Base-by-base conservation (phyloP, 2,113 vertebrate species). In the Emydura subglobosa region DNA sequence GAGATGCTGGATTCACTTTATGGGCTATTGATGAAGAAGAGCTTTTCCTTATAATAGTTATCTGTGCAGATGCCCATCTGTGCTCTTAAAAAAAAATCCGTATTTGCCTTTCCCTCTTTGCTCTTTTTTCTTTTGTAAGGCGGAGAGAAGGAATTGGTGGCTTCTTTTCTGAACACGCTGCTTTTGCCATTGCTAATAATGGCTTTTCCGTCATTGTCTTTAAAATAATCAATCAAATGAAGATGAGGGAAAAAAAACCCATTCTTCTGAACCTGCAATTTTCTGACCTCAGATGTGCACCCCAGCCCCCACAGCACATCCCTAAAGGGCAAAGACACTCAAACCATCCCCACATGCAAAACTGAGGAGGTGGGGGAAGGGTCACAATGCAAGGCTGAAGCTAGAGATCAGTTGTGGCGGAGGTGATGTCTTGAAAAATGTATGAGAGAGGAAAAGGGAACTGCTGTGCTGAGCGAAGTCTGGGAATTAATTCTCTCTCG, bases 391-490 rank as follows among this genome's bases (percentile, higher is more conserved):
- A 22, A 54, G 17, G 47, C n/a, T 12, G 57, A 34, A 31, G 79
- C 72, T 81, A 83, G 83, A 54, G 59, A 24, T 93, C 84, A 16
- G 19, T 65, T 86, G 83, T 61, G 79, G 49, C 17, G 44, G 39
- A 85, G 85, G 83, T 44, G 79, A 42, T 13, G 11, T 81, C 87
- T 82, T 59, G 57, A 92, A 95, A 87, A 44, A 39, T 42, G 47
- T 74, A 49, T 51, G 59, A 55, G 74, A 76, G 42, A 27, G 53
- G 29, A 16, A 68, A n/a, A 55, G 84, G 85, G 17, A 47, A 55
- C 49, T 17, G 2, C 7, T 54, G 55, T 25, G 34, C 44, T 81
- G n/a, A 39, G 42, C 19, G 17, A 49, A 31, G 79, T 44, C 79
- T 22, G 49, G 49, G n/a, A 79, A 82, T 51, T 55, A 82, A 44